Conservation (phyloP, 2,113 vertebrate species). For the Raja brachyura region DNA sequence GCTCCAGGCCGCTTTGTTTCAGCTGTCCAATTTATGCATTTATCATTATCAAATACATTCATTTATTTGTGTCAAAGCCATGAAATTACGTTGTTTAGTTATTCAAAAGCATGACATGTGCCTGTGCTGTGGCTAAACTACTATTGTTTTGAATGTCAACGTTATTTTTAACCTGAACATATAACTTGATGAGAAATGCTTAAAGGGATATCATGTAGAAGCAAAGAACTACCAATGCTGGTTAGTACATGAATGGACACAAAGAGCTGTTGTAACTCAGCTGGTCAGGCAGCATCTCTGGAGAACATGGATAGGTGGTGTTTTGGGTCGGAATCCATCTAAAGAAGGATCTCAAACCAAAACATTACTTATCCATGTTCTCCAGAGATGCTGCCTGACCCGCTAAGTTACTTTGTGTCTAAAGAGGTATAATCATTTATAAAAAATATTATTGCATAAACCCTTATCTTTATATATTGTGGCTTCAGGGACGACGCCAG, state of each 20-base stretch:
- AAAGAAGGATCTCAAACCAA: too few relatives aligned
- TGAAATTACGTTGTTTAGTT: not conserved
- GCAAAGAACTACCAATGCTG: too few relatives aligned
- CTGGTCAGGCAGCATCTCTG: too few relatives aligned
- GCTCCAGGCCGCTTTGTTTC: not conserved
- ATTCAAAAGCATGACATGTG: not conserved
- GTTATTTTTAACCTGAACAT: not conserved
- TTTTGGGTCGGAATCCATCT: too few relatives aligned
- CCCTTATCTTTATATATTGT: not conserved
- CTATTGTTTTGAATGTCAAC: not conserved
- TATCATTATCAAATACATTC: not conserved
- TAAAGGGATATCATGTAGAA: not conserved
- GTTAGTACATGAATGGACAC: too few relatives aligned
- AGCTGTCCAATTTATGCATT: not conserved
- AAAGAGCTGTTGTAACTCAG: too few relatives aligned
- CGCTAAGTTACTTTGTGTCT: too few relatives aligned
- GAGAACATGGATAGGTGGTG: too few relatives aligned
- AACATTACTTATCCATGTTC: too few relatives aligned
- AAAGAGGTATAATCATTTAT: too few relatives aligned
- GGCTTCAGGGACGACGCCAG: too few relatives aligned
- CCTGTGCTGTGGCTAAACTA: not conserved
- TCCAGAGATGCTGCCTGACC: too few relatives aligned
- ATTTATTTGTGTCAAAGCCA: not conserved
- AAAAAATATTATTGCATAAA: not conserved
- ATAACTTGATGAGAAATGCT: not conserved